Conservation (phyloP, 37 sponge, comb jelly and placozoan species). For the Aphrocallistes beatrix region DNA sequence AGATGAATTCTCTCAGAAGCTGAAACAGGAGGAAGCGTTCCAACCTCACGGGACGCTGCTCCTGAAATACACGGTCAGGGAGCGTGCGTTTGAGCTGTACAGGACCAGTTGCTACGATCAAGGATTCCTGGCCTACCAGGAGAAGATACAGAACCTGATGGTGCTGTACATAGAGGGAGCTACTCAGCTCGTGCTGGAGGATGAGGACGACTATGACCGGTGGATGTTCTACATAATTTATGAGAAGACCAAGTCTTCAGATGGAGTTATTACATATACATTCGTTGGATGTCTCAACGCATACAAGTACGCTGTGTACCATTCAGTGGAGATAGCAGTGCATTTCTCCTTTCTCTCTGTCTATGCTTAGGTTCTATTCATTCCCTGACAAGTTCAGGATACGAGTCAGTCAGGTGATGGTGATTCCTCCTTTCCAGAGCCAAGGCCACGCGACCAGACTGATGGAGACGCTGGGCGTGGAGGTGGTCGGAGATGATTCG, state of each 20-base stretch:
- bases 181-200: background rate
- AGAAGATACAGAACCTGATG: conserved; percentile 8
- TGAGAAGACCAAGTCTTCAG: background rate
- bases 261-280: background rate
- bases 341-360: no score
- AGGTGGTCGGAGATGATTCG: background rate
- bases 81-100: background rate
- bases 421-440: conserved; percentile 81
- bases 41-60: background rate
- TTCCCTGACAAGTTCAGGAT: conserved; percentile 77
- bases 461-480: background rate
- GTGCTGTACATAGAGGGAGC: background rate
- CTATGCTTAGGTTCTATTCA: conserved; percentile 61
- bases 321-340: no score
- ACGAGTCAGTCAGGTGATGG: conserved; percentile 79
- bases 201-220: background rate
- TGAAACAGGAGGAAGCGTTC: background rate
- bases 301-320: background rate
- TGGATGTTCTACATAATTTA: background rate
- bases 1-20: background rate
- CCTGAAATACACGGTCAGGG: background rate
- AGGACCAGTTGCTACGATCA: background rate
- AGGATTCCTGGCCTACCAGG: background rate
- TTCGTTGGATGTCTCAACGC: conserved; percentile 4
- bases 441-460: conserved; percentile 39